phyloP scores from a whole-genome alignment of 37 sponge, comb jelly and placozoan species.

The Tethya wilhelma region DNA sequence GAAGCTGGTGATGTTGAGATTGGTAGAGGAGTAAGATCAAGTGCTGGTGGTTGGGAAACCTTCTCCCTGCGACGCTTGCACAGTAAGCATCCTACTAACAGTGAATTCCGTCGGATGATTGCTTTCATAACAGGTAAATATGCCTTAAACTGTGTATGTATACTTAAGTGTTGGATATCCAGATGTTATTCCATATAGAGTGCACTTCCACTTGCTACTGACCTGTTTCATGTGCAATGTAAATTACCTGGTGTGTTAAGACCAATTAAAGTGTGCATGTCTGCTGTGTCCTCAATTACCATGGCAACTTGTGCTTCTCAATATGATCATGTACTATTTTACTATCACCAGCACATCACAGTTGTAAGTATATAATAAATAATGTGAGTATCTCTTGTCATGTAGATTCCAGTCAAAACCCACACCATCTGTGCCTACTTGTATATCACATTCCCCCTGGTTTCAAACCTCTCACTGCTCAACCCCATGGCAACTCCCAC shows the following conservation, averaged over 20 bases:
- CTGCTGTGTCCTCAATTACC: too few species aligned
- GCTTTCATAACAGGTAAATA: conserved; percentile 1
- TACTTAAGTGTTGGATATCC: too few species aligned
- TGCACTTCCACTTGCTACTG: too few species aligned
- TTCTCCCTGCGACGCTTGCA: background rate
- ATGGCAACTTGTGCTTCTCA: too few species aligned
- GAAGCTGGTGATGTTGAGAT: background rate
- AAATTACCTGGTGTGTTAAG: too few species aligned
- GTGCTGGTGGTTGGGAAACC: background rate
- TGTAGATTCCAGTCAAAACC: background rate
- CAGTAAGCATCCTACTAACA: background rate
- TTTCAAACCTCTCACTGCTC: background rate
- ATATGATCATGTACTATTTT: too few species aligned
- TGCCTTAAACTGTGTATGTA: background rate
- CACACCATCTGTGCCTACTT: background rate
- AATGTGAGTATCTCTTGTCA: too few species aligned
- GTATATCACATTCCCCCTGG: background rate
- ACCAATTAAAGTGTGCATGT: too few species aligned
- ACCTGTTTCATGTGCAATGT: too few species aligned
- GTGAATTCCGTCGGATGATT: background rate
- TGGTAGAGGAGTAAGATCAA: background rate
- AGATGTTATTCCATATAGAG: too few species aligned
- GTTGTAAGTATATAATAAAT: too few species aligned
- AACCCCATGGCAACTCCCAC: background rate
- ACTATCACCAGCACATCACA: too few species aligned